A percentile compares a stretch with the other conserved stretches of the same genome.
phyloP scores from a whole-genome alignment of 2,888 invertebrate genomes.

The Trachelus iudaicus region DNA sequence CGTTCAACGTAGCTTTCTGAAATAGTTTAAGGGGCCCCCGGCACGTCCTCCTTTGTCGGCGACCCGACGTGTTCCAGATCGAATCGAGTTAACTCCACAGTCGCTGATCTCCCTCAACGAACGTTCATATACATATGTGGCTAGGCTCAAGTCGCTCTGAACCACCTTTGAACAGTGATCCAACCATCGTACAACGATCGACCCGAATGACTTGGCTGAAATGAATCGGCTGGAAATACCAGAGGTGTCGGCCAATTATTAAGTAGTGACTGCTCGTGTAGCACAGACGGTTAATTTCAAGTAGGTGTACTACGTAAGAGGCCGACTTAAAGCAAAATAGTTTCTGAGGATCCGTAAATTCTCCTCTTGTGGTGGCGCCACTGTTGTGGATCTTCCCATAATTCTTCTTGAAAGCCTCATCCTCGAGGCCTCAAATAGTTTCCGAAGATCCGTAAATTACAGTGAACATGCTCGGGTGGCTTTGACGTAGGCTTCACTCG shows the following conservation, averaged over 20 bases:
- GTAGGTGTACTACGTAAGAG: neutral
- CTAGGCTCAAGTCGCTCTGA: neutral
- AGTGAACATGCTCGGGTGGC: neutral
- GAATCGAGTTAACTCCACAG: neutral
- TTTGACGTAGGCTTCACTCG: neutral
- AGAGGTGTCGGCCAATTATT: conserved; percentile 21
- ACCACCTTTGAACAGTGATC: neutral
- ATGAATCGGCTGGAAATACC: conserved; percentile 7
- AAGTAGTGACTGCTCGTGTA: conserved; percentile 9
- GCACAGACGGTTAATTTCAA: neutral
- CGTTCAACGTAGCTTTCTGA: neutral
- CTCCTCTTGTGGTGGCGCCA: neutral
- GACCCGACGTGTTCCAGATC: neutral
- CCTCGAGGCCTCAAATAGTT: neutral
- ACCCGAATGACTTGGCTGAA: neutral
- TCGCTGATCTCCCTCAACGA: neutral
- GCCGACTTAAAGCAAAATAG: neutral
- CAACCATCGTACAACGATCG: neutral
- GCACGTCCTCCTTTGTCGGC: neutral
- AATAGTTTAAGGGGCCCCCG: neutral
- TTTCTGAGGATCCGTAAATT: neutral
- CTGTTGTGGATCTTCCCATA: neutral
- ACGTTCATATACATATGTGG: neutral
- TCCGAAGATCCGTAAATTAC: neutral
- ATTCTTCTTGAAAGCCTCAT: neutral